Base-by-base conservation (phyloP, 2,797 vertebrate genomes). In the Vespertilio murinus region DNA sequence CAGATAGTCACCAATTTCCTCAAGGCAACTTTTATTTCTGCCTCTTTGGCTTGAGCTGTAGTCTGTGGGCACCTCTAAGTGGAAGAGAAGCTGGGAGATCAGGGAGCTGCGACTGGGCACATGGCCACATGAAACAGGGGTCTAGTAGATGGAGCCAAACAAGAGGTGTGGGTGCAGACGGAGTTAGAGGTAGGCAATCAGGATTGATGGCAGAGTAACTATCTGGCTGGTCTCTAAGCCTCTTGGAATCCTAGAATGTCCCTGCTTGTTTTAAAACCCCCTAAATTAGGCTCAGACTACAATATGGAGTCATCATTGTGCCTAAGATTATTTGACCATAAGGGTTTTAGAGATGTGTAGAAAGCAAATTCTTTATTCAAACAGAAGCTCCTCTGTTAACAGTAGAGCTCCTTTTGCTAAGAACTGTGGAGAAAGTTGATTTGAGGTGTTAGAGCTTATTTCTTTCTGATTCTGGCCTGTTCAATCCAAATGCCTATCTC, bases 161-260 rank as follows among this genome's bases (percentile, higher is more conserved):
- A 38, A 25, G 4, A 11, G 17, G 8, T 10, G 6, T 1, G 16
- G 4, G 0, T 30, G 11, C 33, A 10, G 18, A 6, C 5, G 0
- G n/a, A 74, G 18, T 64, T 22, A 64, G 38, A 64, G 22, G 18
- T 14, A 38, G 23, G 33, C 8, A 75, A 67, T 25, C 23, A 16
- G n/a, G 16, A 54, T 23, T 14, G 73, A 52, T 14, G 12, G 42
- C 49, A 75, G 73, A 54, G 49, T 45, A 38, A 18, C 17, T 67
- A 2, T 64, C 9, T 17, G 40, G 40, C 8, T 45, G 11, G 1
- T 78, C 5, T 40, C 54, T 35, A 33, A 23, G 38, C 5, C 16
- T 83, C n/a, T 33, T 69, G 25, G 61, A 70, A 75, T 47, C 70
- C 70, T 70, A 49, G 14, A 64, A 74, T 35, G 1, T 42, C 6